Evolutionary conservation across 2,797 vertebrate species (phyloP).

Genomic region (Chelidonichthys spinosus): DNA sequence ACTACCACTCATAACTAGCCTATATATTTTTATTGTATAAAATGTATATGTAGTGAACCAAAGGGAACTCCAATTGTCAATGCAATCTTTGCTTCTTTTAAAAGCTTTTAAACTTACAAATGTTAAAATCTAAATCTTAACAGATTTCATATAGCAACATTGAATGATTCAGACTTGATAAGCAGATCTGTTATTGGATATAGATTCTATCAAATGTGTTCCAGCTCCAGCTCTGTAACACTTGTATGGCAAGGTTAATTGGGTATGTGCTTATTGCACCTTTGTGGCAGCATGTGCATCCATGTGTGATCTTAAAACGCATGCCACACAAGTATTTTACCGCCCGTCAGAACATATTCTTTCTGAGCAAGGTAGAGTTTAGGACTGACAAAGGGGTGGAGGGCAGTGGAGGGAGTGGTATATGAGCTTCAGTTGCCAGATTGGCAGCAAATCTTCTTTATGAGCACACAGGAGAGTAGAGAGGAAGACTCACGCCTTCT

Average conservation of each 20-base stretch:
- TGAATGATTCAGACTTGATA: neutral
- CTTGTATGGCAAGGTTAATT: slow-evolving; percentile 10
- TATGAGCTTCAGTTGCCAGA: slow-evolving; percentile 71
- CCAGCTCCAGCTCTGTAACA: neutral
- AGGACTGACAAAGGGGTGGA: slow-evolving; percentile 64
- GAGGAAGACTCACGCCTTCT: slow-evolving; percentile 42
- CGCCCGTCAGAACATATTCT: slow-evolving; percentile 74
- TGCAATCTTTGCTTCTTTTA: neutral
- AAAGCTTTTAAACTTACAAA: neutral
- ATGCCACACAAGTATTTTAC: slow-evolving; percentile 18
- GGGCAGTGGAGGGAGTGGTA: slow-evolving; percentile 68
- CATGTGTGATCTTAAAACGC: slow-evolving; percentile 26
- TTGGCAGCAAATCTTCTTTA: slow-evolving; percentile 80
- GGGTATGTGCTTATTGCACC: slow-evolving; percentile 5
- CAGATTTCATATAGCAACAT: neutral
- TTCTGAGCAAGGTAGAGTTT: slow-evolving; percentile 71
- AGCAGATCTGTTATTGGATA: neutral
- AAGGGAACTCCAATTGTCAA: neutral
- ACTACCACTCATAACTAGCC: neutral
- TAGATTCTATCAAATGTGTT: neutral
- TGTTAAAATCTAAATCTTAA: neutral
- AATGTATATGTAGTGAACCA: too few species aligned
- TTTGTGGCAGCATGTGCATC: slow-evolving; percentile 13
- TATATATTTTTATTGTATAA: neutral
- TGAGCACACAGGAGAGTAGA: slow-evolving; percentile 56